Evolutionary conservation across 2,888 invertebrate genomes (phyloP).

Genomic region (Tipula helvola): DNA sequence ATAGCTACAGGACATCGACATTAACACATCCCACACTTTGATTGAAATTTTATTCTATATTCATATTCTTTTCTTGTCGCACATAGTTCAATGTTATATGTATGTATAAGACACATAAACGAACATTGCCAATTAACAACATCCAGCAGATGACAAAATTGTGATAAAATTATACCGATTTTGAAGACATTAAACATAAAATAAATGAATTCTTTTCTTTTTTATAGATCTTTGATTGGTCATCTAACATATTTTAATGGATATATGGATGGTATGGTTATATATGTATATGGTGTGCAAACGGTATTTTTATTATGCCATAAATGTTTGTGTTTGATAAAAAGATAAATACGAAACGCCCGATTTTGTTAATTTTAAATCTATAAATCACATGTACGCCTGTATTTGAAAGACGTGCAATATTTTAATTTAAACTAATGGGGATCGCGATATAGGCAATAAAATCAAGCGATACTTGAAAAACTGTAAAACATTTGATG

Average conservation of each 20-base stretch:
- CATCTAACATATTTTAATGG: neutral
- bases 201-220: neutral
- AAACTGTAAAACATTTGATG: no score
- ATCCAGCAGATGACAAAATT: neutral
- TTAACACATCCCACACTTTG: neutral
- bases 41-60: neutral
- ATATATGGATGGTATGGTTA: neutral
- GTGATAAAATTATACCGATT: neutral
- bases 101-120: neutral
- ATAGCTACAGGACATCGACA: neutral
- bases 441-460: neutral
- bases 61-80: neutral
- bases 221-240: neutral
- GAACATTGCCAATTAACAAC: neutral
- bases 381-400: neutral
- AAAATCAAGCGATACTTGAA: no score
- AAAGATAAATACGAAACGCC: neutral
- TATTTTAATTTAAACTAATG: neutral
- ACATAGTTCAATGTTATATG: neutral
- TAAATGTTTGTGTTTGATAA: neutral
- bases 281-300: neutral
- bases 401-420: neutral
- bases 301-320: neutral
- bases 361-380: neutral
- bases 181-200: neutral